These are phyloP conservation scores for Anoplius nigerrimus DNA, from an alignment of 2,888 invertebrate species.

Conservation along the genomic window DNA sequence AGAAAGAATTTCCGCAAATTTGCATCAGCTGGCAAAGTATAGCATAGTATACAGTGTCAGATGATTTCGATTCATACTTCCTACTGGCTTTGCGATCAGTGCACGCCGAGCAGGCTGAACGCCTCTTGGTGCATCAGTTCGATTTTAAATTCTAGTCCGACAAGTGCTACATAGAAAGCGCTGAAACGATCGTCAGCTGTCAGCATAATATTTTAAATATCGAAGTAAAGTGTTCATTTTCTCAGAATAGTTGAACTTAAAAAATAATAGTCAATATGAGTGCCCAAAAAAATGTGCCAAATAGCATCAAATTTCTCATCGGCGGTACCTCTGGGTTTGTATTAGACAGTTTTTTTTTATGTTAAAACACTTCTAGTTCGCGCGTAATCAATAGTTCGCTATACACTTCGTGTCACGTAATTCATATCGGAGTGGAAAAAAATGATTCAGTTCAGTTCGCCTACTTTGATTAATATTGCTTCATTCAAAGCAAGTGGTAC, in stretches of 20 bases:
- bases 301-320: constrained; percentile 68
- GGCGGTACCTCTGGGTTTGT: constrained; percentile 71
- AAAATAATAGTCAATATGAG: constrained; percentile 54
- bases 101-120: neutral
- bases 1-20: constrained; percentile 20
- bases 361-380: neutral
- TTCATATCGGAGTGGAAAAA: neutral
- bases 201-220: neutral
- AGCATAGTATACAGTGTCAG: constrained; percentile 17
- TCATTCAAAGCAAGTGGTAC: constrained; percentile 31
- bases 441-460: neutral
- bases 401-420: neutral
- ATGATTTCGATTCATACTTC: constrained; percentile 27
- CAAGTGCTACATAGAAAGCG: neutral
- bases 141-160: neutral
- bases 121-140: neutral
- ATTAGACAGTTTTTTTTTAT: constrained; percentile 2
- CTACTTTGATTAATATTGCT: neutral
- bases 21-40: constrained; percentile 25
- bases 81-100: constrained; percentile 18
- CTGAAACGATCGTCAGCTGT: neutral
- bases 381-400: neutral
- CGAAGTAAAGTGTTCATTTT: neutral
- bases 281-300: constrained; percentile 66
- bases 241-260: neutral